Base-by-base conservation (phyloP, 2,888 invertebrate species). In the Formica aserva region DNA sequence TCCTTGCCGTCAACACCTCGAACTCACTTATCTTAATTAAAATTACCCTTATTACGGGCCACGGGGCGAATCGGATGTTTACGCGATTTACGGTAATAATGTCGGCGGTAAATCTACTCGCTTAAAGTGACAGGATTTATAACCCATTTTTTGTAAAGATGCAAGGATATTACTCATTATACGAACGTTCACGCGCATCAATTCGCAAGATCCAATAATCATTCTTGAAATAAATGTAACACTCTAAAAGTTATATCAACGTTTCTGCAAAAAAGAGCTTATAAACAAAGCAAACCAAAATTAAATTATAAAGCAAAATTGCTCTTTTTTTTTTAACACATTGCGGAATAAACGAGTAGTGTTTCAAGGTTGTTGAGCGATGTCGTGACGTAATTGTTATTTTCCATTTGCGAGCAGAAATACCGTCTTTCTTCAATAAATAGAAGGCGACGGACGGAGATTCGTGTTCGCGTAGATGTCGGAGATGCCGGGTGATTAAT, bases 401-500 rank as follows among this genome's bases (percentile, higher is more conserved):
- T 88, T 89, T 80, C 85, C 83, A 41, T 83, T 85, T 77, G 75
- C 76, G 82, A 75, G 29, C 80, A 66, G 80, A 60, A 82, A 63
- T 67, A 82, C 63, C 88, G 89, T 87, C 89, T 88, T 86, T 83
- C 88, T 69, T 75, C 67, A 26, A 35, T 74, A 55, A 82, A 32
- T 26, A 82, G 55, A 67, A 72, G 65, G 52, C 48, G 57, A 66
- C 81, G 87, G 72, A 81, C 62, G 82, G 83, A 69, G 69, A 78
- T 86, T 63, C 63, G 66, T 80, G 86, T 85, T 85, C 90, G 85
- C 90, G 45, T 45, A 87, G 90, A 90, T 90, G 90, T 90, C 89
- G 90, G 89, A 90, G 90, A 89, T 88, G 86, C 84, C 82, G 48
- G 55, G 86, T 90, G 90, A 90, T 90, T 90, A 90, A 90, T 90